Percentiles rank a stretch among this genome's conserved stretches.
These are phyloP conservation scores for Drosophila siamana DNA, from an alignment of 2,888 invertebrate species.

Conservation along the genomic window DNA sequence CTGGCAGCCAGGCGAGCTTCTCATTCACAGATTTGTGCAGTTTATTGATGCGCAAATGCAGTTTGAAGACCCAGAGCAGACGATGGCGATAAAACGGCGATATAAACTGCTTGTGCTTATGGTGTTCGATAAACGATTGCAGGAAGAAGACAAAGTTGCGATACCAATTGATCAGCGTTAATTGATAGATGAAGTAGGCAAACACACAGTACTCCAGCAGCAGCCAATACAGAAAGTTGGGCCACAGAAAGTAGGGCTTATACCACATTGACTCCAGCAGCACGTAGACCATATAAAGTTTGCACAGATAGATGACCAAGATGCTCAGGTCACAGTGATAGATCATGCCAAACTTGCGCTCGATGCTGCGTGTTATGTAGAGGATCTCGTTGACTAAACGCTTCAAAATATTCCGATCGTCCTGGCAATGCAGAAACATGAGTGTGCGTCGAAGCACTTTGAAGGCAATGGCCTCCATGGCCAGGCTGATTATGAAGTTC, in stretches of 20 bases:
- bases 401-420: slow-evolving; percentile 44
- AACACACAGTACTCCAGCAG: slow-evolving; percentile 60
- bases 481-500: slow-evolving; percentile 43
- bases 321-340: slow-evolving; percentile 52
- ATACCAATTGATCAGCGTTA: slow-evolving; percentile 56
- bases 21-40: slow-evolving; percentile 43
- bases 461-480: slow-evolving; percentile 18
- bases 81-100: slow-evolving; percentile 35
- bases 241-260: slow-evolving; percentile 45
- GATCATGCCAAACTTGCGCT: slow-evolving; percentile 54
- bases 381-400: slow-evolving; percentile 58
- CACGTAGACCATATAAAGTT: slow-evolving; percentile 35
- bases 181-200: slow-evolving; percentile 58
- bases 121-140: slow-evolving; percentile 46
- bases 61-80: slow-evolving; percentile 46
- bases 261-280: slow-evolving; percentile 44
- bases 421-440: slow-evolving; percentile 49
- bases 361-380: slow-evolving; percentile 41
- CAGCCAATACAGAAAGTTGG: slow-evolving; percentile 53
- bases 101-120: slow-evolving; percentile 27
- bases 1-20: slow-evolving; percentile 48
- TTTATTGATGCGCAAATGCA: slow-evolving; percentile 57
- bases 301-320: slow-evolving; percentile 40
- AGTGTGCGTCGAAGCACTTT: slow-evolving; percentile 41
- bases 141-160: slow-evolving; percentile 51